A percentile compares a stretch with the other conserved stretches of the same genome.
Conservation (phyloP, 2,113 vertebrate genomes). For the Micronycteris hirsuta region DNA sequence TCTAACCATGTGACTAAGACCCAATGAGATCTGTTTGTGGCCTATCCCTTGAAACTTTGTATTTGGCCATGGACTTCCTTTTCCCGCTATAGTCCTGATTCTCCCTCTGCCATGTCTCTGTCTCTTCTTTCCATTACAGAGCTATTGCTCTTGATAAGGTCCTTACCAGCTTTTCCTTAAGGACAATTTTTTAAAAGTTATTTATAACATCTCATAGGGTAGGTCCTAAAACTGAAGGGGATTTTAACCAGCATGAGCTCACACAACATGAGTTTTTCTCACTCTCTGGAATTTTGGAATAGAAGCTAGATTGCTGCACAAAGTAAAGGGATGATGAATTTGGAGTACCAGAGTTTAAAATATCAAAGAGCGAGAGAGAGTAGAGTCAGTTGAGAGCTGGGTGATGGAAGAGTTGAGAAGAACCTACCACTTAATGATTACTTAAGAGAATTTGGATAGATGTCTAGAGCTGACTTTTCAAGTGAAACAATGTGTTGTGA, state of each 20-base stretch:
- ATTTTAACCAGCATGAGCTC: too few species aligned
- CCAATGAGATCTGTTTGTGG: neutral
- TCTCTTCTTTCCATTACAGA: neutral
- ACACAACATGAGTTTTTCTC: too few species aligned
- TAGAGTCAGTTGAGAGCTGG: neutral
- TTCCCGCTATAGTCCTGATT: neutral
- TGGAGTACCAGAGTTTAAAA: constrained; percentile 19
- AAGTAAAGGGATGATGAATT: constrained; percentile 10
- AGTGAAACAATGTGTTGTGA: neutral
- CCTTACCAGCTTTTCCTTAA: neutral
- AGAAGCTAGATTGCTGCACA: neutral
- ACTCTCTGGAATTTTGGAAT: neutral
- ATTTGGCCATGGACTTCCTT: neutral
- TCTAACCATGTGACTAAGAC: neutral
- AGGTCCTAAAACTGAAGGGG: neutral
- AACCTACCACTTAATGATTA: neutral
- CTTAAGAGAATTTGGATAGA: neutral
- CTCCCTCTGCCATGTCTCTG: neutral
- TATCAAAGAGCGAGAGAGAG: neutral
- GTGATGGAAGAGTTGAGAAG: neutral
- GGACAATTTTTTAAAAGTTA: neutral
- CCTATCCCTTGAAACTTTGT: neutral
- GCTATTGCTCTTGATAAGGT: neutral
- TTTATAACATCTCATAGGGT: neutral
- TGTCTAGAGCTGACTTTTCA: neutral